phyloP scores from a whole-genome alignment of 2,888 invertebrate genomes.

The Caenorhabditis sp. region DNA sequence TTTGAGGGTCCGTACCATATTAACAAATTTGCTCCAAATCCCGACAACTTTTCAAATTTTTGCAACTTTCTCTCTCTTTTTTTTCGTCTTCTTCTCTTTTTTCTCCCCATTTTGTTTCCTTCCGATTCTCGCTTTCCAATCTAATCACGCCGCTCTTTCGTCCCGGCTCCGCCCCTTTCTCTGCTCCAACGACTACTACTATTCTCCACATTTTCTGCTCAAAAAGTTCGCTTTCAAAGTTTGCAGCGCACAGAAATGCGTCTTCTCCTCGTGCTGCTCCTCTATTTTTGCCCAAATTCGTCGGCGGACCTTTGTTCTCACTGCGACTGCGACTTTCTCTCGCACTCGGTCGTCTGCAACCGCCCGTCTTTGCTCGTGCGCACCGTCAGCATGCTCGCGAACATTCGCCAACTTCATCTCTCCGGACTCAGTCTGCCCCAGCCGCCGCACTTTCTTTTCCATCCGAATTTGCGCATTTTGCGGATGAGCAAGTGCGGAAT shows the following conservation, averaged over 20 bases:
- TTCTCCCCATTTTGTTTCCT: not conserved
- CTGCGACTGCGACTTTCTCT: slow-evolving; percentile 61
- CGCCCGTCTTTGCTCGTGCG: slow-evolving; percentile 60
- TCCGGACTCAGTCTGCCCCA: slow-evolving; percentile 64
- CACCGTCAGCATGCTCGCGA: slow-evolving; percentile 62
- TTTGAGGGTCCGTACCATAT: too few relatives aligned
- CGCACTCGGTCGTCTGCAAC: slow-evolving; percentile 56
- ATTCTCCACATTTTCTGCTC: too few relatives aligned
- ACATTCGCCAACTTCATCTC: slow-evolving; percentile 51
- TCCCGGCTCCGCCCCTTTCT: slow-evolving; percentile 14
- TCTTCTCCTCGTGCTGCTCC: slow-evolving; percentile 24
- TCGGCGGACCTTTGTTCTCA: slow-evolving; percentile 58
- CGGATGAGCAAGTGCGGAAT: slow-evolving; percentile 71
- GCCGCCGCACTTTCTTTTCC: slow-evolving; percentile 73
- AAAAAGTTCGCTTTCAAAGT: too few relatives aligned
- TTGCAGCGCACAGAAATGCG: not conserved
- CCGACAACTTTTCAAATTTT: too few relatives aligned
- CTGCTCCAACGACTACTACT: slow-evolving; percentile 22
- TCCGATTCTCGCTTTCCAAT: slow-evolving; percentile 42
- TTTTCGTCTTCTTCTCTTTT: not conserved
- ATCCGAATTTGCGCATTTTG: slow-evolving; percentile 64
- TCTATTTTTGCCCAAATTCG: not conserved
- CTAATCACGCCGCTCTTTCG: slow-evolving; percentile 25
- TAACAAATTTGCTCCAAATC: too few relatives aligned
- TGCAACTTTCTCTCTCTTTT: not conserved